These are phyloP conservation scores for Stegodyphus dumicola DNA, from an alignment of 1,140 invertebrate genomes.

Conservation along the genomic window DNA sequence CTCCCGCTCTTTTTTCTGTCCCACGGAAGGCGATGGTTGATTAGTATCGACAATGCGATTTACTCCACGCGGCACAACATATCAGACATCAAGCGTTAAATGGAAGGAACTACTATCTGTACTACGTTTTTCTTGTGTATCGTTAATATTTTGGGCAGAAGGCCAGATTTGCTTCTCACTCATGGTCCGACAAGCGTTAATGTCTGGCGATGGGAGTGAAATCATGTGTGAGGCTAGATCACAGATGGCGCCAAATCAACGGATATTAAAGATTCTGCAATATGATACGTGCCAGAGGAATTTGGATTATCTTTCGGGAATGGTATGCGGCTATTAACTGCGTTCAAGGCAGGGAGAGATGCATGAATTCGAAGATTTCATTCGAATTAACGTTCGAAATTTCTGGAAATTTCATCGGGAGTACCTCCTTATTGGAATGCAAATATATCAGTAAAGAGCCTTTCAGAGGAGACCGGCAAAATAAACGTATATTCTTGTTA, in stretches of 20 bases:
- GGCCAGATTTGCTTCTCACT: neutral
- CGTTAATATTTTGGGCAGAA: conserved; percentile 18
- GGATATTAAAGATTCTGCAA: neutral
- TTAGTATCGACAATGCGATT: conserved; percentile 18
- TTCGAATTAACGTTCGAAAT: too few relatives aligned
- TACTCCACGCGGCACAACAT: neutral
- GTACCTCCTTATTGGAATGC: too few relatives aligned
- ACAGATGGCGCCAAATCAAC: neutral
- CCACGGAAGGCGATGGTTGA: neutral
- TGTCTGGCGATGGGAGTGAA: neutral
- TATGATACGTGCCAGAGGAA: neutral
- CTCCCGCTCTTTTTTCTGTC: neutral
- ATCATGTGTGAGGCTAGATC: neutral
- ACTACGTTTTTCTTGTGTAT: neutral
- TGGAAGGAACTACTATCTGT: neutral
- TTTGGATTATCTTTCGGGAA: too few relatives aligned
- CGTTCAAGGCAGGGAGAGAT: too few relatives aligned
- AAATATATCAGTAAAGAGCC: too few relatives aligned
- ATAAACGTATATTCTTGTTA: too few relatives aligned
- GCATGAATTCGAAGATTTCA: too few relatives aligned
- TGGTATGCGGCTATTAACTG: too few relatives aligned
- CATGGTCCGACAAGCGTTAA: neutral
- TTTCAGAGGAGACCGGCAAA: too few relatives aligned
- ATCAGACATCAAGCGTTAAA: conserved; percentile 11
- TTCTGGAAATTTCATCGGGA: too few relatives aligned